A percentile compares a stretch with the other conserved stretches of the same genome.
Evolutionary conservation across 2,888 invertebrate species (phyloP).

Genomic region (Lumbricus terrestris): DNA sequence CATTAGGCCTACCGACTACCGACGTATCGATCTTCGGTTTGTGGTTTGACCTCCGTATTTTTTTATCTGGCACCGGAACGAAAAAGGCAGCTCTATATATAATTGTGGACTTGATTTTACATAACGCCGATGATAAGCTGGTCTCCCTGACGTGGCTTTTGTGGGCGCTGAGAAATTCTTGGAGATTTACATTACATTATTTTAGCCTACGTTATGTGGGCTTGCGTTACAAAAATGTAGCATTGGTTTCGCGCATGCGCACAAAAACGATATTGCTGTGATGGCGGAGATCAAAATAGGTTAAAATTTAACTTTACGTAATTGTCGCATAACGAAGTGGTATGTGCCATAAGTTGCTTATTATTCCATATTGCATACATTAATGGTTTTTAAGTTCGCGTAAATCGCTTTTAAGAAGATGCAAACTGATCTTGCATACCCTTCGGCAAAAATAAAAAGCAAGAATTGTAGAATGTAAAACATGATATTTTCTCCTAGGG

Average conservation of each 20-base stretch:
- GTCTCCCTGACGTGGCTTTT: too few relatives aligned
- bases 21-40: too few relatives aligned
- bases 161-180: too few relatives aligned
- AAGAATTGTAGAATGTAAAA: neutral
- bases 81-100: too few relatives aligned
- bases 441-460: neutral
- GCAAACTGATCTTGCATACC: neutral
- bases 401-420: neutral
- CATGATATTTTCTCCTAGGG: neutral
- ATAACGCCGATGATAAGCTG: too few relatives aligned
- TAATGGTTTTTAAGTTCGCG: neutral
- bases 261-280: neutral
- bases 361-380: neutral
- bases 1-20: too few relatives aligned
- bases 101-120: too few relatives aligned
- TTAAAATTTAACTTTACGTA: conserved; percentile 3
- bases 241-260: neutral
- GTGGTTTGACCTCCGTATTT: too few relatives aligned
- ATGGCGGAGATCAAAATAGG: neutral
- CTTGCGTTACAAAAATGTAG: neutral
- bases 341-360: neutral
- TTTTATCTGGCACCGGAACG: too few relatives aligned
- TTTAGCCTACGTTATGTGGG: too few relatives aligned
- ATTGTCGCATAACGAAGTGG: neutral
- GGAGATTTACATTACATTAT: too few relatives aligned